Conservation (phyloP, 2,797 vertebrate genomes). For the Taeniopygia guttata region DNA sequence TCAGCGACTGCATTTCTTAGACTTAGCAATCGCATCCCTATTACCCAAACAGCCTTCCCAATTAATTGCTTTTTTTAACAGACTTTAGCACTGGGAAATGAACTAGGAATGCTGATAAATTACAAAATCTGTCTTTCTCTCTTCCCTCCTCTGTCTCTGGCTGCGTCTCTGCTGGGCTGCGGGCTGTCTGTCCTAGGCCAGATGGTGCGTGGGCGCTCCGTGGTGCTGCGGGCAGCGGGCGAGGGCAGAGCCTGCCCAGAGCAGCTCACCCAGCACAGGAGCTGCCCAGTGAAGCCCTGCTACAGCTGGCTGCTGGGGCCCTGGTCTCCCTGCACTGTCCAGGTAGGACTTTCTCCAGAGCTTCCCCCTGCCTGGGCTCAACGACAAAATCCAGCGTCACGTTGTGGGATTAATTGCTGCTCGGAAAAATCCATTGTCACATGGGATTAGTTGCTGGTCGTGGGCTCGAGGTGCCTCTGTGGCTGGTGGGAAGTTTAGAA, state of each 20-base stretch:
- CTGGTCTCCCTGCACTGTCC: conserved; percentile 86
- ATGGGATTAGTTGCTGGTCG: background rate
- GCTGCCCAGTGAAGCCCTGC: conserved; percentile 89
- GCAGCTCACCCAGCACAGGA: conserved; percentile 86
- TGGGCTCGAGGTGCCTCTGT: background rate
- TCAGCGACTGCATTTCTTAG: background rate
- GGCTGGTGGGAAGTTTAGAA: background rate
- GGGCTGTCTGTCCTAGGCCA: conserved; percentile 75
- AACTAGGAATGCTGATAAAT: background rate
- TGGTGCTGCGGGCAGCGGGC: conserved; percentile 83
- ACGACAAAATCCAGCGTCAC: background rate
- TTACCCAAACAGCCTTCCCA: background rate
- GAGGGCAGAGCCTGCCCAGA: conserved; percentile 88
- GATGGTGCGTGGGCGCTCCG: conserved; percentile 81
- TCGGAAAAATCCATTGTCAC: rapidly evolving
- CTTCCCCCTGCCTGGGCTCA: background rate
- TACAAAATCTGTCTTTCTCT: background rate
- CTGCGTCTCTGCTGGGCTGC: background rate
- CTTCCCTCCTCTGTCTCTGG: rapidly evolving
- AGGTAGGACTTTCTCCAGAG: conserved; percentile 76
- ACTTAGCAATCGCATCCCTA: background rate
- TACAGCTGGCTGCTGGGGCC: conserved; percentile 88
- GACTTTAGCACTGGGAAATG: background rate
- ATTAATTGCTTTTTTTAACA: background rate
- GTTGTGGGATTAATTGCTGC: too few relatives aligned